Base-by-base conservation (phyloP, 2,797 vertebrate species). In the Enteromius argenteus region DNA sequence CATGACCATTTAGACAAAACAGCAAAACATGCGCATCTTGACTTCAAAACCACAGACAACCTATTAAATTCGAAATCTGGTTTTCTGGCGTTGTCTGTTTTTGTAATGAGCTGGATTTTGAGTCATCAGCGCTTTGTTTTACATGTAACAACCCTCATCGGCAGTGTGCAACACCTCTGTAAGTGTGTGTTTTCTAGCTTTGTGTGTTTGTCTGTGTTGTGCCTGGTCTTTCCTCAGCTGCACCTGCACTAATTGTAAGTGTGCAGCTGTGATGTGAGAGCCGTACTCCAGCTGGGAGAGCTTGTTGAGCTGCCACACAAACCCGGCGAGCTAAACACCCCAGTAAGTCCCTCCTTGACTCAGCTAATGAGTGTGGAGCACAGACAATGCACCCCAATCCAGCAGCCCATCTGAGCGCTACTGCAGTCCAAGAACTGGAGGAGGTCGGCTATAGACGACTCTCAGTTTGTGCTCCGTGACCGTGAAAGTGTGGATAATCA, bases 161-260 rank as follows among this genome's bases (percentile, higher is more conserved):
- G n/a, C 14, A 5, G 81, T 78, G 67, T 69, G 56, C 11, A 37
- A 62, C 75, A 69, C 83, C 66, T 76, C 44, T 32, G 67, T 35
- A 49, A 27, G 68, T 75, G 39, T 32, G 77, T 80, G 67, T 76
- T 66, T 72, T 85, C 68, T 23, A 73, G 79, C 68, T 85, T 83
- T 80, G 62, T 80, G 62, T 75, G 53, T 69, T 80, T 79, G 62
- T 64, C 39, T 76, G 68, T 84, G 83, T 79, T 77, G 73, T 81
- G 75, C 67, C 58, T 81, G 85, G 79, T 87, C 79, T 80, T 75
- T 77, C 85, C 66, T 84, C 75, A 72, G 87, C 86, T 90, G 89
- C 89, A 90, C 89, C 89, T 90, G 89, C 87, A 89, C 86, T 89
- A 87, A 89, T 90, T 90, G 89, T 89, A 84, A 88, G 83, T 86